phyloP scores from a whole-genome alignment of 2,888 invertebrate genomes.

The Melanargia galathea region DNA sequence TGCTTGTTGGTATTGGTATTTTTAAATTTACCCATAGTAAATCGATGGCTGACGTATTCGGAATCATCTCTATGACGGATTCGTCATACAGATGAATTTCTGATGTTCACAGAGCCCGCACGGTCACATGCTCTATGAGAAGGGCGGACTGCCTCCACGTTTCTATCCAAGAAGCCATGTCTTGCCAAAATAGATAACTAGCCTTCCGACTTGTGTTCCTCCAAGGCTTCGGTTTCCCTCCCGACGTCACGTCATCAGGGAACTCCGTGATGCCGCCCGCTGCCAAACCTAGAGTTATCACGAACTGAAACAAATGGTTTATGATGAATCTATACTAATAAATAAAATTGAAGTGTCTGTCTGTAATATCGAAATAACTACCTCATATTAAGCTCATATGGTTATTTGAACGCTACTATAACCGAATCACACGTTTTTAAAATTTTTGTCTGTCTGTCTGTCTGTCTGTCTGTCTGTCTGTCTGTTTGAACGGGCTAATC shows the following conservation, averaged over 20 bases:
- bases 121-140: slow-evolving; percentile 83
- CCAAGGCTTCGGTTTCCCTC: slow-evolving; percentile 84
- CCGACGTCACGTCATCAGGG: slow-evolving; percentile 76
- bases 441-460: too few species aligned
- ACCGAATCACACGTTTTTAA: too few species aligned
- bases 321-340: too few species aligned
- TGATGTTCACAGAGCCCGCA: slow-evolving; percentile 71
- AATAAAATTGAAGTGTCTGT: too few species aligned
- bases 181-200: slow-evolving; percentile 83
- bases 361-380: too few species aligned
- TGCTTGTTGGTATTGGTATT: too few species aligned
- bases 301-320: slow-evolving; percentile 82
- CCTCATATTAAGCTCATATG: too few species aligned
- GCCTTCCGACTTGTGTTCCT: slow-evolving; percentile 80
- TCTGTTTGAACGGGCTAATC: too few species aligned
- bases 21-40: too few species aligned
- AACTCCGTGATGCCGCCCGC: slow-evolving; percentile 87
- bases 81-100: background rate
- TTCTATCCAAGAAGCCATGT: slow-evolving; percentile 79
- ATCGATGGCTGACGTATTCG: background rate
- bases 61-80: background rate
- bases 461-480: too few species aligned
- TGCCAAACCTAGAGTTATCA: slow-evolving; percentile 85
- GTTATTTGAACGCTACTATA: too few species aligned
- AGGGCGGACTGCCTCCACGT: slow-evolving; percentile 82